These are phyloP conservation scores for Kryphioiulus occultus DNA, from an alignment of 2,888 invertebrate genomes.

Conservation along the genomic window DNA sequence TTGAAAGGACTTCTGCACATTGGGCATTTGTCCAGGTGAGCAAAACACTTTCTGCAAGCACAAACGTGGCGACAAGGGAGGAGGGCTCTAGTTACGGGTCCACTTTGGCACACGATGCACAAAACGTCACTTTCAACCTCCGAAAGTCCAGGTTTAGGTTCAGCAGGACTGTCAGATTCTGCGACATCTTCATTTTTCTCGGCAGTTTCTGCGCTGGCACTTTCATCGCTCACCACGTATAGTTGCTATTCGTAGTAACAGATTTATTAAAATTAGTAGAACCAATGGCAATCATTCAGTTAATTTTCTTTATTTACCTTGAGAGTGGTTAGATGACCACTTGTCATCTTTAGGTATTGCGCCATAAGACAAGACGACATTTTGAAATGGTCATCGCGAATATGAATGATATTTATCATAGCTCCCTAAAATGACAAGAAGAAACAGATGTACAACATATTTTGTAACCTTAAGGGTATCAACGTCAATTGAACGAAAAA, in stretches of 20 bases:
- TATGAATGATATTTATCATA: slow-evolving; percentile 81
- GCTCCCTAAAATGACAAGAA: slow-evolving; percentile 71
- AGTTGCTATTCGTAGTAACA: slow-evolving; percentile 29
- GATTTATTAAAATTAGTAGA: not conserved
- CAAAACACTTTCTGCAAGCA: slow-evolving; percentile 81
- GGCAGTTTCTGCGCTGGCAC: not conserved
- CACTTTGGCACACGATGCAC: slow-evolving; percentile 84
- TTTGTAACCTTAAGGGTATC: not conserved
- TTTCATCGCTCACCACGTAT: slow-evolving; percentile 41
- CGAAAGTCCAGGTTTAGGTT: slow-evolving; percentile 10
- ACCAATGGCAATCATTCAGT: not conserved
- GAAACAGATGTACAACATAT: not conserved
- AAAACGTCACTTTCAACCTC: slow-evolving; percentile 57
- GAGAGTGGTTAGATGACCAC: slow-evolving; percentile 80
- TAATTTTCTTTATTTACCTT: slow-evolving; percentile 69
- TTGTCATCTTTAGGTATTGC: slow-evolving; percentile 85
- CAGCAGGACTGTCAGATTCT: slow-evolving; percentile 33
- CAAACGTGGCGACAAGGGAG: slow-evolving; percentile 87
- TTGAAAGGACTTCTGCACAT: slow-evolving; percentile 85
- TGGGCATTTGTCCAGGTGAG: slow-evolving; percentile 82
- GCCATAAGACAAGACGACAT: slow-evolving; percentile 82
- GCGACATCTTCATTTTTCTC: not conserved
- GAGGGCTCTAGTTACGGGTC: slow-evolving; percentile 78
- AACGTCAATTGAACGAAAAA: not conserved
- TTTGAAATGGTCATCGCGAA: slow-evolving; percentile 80